Base-by-base conservation (phyloP, 2,797 vertebrate genomes). In the Acanthiza pusilla region DNA sequence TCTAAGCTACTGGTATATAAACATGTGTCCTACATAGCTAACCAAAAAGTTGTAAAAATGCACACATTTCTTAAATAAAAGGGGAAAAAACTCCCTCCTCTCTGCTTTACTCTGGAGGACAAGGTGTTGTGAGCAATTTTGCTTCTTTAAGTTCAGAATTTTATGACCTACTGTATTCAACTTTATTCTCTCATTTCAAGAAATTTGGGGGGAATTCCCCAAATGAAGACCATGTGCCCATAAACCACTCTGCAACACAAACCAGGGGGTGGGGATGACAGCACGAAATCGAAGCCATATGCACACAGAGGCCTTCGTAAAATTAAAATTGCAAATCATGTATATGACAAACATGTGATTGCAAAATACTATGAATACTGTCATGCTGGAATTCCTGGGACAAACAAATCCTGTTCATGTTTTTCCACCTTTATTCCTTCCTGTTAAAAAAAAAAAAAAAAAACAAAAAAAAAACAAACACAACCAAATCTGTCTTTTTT, bases 271-370 rank as follows among this genome's bases (percentile, higher is more conserved):
- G 23, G 21, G 26, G 71, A 54, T 63, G 96, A 79, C 94, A 96
- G 94, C 48, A 38, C 5, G 25, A 94, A 96, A 96, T 93, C 87
- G 93, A 96, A 93, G 17, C 94, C 96, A 96, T 7, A 29, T 91
- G 95, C 43, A 86, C 85, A 51, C 36, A 60, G 1, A 93, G 76
- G 21, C 89, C 89, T 95, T 5, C 48, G 66, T 40, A 32, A 91
- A 91, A 96, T 96, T 91, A 94, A 94, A 93, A 94, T 57, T 96
- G 91, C 92, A 97, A 96, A 95, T 94, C 91, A 86, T 43, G 58
- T 63, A 89, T 82, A 71, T 67, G 94, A 94, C 89, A 91, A 93
- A 92, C 80, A 79, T 9, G 43, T 13, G 81, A 93, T 18, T 93
- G 89, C 81, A 92, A 93, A 92, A 71, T 19, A 60, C 51, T 62